phyloP scores from a whole-genome alignment of 2,888 invertebrate species.

The Andrena hattorfiana region DNA sequence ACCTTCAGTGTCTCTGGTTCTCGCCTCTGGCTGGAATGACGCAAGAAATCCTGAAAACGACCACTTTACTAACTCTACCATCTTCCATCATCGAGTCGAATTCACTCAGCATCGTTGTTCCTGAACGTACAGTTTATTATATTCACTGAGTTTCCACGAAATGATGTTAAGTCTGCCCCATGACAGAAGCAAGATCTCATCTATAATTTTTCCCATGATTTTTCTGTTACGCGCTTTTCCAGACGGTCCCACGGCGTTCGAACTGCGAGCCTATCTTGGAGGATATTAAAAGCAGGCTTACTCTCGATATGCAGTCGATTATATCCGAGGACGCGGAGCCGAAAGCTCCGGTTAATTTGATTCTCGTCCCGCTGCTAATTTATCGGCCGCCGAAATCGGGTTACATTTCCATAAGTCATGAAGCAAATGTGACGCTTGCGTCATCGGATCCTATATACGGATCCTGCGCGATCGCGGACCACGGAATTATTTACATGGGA shows the following conservation, averaged over 20 bases:
- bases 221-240: slow-evolving; percentile 17
- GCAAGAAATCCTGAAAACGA: no score
- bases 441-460: slow-evolving; percentile 21
- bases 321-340: neutral
- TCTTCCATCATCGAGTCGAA: no score
- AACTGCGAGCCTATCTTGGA: neutral
- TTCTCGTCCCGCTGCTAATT: slow-evolving; percentile 47
- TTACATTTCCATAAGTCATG: slow-evolving; percentile 51
- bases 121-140: no score
- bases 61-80: no score
- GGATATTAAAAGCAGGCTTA: slow-evolving; percentile 24
- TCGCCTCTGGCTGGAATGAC: no score
- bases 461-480: slow-evolving; percentile 8
- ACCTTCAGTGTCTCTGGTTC: no score
- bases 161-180: no score
- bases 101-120: no score
- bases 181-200: no score
- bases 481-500: slow-evolving; percentile 21
- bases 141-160: no score
- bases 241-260: neutral
- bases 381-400: slow-evolving; percentile 49
- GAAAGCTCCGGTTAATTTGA: slow-evolving; percentile 48
- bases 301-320: neutral
- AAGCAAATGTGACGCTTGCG: slow-evolving; percentile 26
- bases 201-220: slow-evolving; percentile 10